Conservation (phyloP, 1,140 invertebrate species). For the Tetramorium simillimum region DNA sequence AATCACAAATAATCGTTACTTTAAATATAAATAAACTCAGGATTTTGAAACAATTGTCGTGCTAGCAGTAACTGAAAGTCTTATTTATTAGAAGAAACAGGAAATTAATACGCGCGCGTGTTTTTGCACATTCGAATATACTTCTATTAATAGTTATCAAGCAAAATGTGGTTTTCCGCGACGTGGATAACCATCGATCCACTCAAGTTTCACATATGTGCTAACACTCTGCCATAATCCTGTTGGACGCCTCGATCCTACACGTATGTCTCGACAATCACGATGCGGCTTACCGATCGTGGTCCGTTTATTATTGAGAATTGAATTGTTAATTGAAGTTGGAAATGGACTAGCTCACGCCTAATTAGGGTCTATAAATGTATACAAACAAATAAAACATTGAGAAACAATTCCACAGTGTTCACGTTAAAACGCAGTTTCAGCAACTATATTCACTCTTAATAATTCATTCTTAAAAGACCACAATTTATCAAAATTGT, state of each 20-base stretch:
- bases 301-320: constrained; percentile 72
- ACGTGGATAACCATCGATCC: background rate
- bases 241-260: constrained; percentile 46
- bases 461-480: constrained; percentile 12
- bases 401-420: constrained; percentile 39
- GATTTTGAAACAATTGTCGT: background rate
- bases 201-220: constrained; percentile 10
- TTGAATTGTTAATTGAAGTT: constrained; percentile 72
- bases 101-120: background rate
- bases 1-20: background rate
- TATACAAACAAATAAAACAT: constrained; percentile 71
- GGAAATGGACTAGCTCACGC: constrained; percentile 69
- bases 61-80: background rate
- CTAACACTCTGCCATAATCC: constrained; percentile 18
- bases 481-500: constrained; percentile 2
- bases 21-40: background rate
- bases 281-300: constrained; percentile 60
- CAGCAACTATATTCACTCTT: background rate
- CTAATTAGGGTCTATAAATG: constrained; percentile 75
- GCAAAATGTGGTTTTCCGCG: constrained; percentile 15
- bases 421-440: background rate
- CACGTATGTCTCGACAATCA: constrained; percentile 67
- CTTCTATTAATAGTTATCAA: background rate
- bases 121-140: background rate
- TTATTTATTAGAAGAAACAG: background rate